Evolutionary conservation across 1,140 invertebrate genomes (phyloP).

Genomic region (Bombus polaris): DNA sequence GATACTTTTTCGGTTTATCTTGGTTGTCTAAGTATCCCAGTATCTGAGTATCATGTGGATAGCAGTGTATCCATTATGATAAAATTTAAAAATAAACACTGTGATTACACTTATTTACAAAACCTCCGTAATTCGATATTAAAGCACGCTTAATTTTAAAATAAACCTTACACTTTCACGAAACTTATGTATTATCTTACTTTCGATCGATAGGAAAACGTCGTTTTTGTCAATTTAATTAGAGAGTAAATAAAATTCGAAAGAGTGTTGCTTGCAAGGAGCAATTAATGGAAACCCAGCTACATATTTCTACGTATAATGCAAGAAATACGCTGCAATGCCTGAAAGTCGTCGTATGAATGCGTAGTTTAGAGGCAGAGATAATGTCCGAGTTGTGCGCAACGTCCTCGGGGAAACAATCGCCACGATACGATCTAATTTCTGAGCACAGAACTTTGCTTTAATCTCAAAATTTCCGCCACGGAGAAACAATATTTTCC

Average conservation of each 20-base stretch:
- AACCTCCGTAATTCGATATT: not conserved
- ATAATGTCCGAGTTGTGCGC: constrained; percentile 8
- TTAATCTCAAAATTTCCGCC: constrained; percentile 20
- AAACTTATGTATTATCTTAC: no score
- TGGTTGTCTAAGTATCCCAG: no score
- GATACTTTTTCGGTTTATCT: no score
- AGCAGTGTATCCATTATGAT: no score
- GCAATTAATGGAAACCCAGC: not conserved
- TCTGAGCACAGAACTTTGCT: constrained; percentile 16
- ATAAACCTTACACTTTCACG: not conserved
- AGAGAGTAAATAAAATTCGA: not conserved
- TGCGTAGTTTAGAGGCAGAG: constrained; percentile 20
- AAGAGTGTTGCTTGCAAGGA: not conserved
- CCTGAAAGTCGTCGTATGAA: not conserved
- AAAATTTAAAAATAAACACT: not conserved
- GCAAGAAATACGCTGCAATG: constrained; percentile 6
- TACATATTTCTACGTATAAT: not conserved
- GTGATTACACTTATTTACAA: not conserved
- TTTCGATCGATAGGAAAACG: not conserved
- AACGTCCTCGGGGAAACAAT: constrained; percentile 16
- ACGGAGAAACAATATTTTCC: constrained; percentile 31
- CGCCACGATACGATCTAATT: constrained; percentile 27
- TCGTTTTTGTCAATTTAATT: not conserved
- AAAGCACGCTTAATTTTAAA: not conserved
- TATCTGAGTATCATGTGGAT: fast-evolving